phyloP scores from a whole-genome alignment of 2,113 vertebrate species.

The Columba janthina region DNA sequence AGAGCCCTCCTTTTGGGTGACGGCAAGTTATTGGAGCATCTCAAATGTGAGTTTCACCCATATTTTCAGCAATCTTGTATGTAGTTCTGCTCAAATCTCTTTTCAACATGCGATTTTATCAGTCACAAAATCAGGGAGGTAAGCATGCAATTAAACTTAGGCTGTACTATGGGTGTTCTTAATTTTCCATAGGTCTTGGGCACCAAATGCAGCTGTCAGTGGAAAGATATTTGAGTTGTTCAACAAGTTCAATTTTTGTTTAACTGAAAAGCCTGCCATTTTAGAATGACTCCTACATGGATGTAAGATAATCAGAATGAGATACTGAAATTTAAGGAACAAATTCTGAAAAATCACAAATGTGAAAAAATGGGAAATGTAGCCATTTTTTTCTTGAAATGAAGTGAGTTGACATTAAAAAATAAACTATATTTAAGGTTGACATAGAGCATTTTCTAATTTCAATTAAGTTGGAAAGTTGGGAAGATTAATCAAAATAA shows the following conservation, averaged over 20 bases:
- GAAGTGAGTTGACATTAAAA: not conserved
- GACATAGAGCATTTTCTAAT: not conserved
- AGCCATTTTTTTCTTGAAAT: not conserved
- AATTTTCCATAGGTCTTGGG: not conserved
- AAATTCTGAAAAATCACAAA: not conserved
- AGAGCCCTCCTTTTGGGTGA: not conserved
- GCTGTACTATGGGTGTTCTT: not conserved
- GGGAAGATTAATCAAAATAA: not conserved
- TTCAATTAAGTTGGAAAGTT: not conserved
- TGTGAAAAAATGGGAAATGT: not conserved
- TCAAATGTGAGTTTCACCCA: not conserved
- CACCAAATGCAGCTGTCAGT: not conserved
- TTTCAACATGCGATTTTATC: not conserved
- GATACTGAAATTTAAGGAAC: not conserved
- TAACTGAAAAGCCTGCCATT: not conserved
- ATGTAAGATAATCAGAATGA: not conserved
- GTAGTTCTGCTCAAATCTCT: not conserved
- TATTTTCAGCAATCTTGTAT: not conserved
- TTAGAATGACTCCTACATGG: not conserved
- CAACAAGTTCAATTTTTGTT: not conserved
- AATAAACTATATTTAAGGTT: not conserved
- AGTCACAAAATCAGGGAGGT: not conserved
- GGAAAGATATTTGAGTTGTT: not conserved
- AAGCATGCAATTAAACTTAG: not conserved
- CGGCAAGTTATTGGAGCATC: not conserved